Evolutionary conservation across 2,888 invertebrate genomes (phyloP).

Genomic region (Cosmia pyralina): DNA sequence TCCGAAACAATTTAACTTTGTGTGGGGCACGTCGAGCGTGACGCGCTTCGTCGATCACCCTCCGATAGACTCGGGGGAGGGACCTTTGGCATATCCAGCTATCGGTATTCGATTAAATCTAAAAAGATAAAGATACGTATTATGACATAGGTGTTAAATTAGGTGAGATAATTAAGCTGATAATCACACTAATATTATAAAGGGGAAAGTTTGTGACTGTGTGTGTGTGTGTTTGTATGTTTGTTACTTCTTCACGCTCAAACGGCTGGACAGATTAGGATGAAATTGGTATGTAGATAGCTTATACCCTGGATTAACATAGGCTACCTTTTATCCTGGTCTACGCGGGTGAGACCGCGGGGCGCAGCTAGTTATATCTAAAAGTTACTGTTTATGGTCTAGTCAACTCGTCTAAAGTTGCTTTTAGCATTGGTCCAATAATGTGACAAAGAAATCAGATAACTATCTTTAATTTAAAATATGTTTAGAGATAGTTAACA

Average conservation of each 20-base stretch:
- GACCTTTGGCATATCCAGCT: neutral
- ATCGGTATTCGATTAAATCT: slow-evolving; percentile 2
- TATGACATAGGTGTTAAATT: neutral
- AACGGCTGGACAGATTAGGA: too few relatives aligned
- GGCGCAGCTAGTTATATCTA: too few relatives aligned
- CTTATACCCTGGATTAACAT: too few relatives aligned
- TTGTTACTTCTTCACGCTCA: too few relatives aligned
- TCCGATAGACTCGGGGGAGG: neutral
- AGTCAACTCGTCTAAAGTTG: neutral
- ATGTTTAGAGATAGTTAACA: too few relatives aligned
- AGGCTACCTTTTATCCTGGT: too few relatives aligned
- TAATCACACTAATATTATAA: too few relatives aligned
- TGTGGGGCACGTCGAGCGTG: slow-evolving; percentile 22
- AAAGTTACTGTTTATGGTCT: neutral
- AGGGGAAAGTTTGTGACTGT: too few relatives aligned
- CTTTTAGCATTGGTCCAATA: neutral
- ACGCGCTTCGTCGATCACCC: slow-evolving; percentile 14
- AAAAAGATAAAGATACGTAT: slow-evolving; percentile 10
- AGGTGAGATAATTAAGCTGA: neutral
- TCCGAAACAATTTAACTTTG: slow-evolving; percentile 58
- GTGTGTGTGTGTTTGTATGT: too few relatives aligned
- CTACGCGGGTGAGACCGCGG: too few relatives aligned
- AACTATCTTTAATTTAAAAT: neutral
- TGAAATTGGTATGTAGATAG: too few relatives aligned
- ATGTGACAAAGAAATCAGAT: neutral